Percentiles rank a stretch among this genome's conserved stretches.
phyloP scores from a whole-genome alignment of 2,113 vertebrate genomes.

The Antidorcas marsupialis region DNA sequence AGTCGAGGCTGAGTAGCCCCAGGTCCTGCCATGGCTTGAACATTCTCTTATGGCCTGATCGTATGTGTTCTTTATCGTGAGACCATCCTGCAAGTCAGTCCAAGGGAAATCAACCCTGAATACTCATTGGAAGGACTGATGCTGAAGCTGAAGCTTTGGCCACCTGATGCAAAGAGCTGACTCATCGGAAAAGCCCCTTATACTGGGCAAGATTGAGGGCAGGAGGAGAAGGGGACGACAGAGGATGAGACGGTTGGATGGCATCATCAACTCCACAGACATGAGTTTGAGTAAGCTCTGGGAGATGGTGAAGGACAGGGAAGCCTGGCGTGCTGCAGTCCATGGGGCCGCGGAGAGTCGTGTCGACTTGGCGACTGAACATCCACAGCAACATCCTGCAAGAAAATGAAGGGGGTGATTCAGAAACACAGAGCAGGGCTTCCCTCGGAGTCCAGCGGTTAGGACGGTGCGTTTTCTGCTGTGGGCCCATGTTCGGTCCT shows the following conservation, averaged over 20 bases:
- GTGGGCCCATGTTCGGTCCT: not conserved
- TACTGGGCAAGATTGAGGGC: not conserved
- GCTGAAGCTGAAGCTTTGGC: not conserved
- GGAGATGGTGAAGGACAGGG: not conserved
- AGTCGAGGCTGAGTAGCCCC: rapidly evolving
- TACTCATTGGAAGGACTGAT: not conserved
- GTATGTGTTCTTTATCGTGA: rapidly evolving
- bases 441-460: not conserved
- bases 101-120: not conserved
- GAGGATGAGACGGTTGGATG: not conserved
- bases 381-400: rapidly evolving
- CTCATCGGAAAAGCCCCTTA: not conserved
- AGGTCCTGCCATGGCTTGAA: rapidly evolving
- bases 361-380: not conserved
- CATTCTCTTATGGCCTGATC: not conserved
- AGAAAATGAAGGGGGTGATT: rapidly evolving
- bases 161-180: not conserved
- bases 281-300: not conserved
- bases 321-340: not conserved
- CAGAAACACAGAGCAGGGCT: not conserved
- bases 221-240: not conserved
- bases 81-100: not conserved
- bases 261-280: not conserved
- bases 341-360: rapidly evolving
- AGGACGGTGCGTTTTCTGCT: not conserved